Evolutionary conservation across 37 sponge, comb jelly and placozoan species (phyloP).

Genomic region (Amphimedon queenslandica): DNA sequence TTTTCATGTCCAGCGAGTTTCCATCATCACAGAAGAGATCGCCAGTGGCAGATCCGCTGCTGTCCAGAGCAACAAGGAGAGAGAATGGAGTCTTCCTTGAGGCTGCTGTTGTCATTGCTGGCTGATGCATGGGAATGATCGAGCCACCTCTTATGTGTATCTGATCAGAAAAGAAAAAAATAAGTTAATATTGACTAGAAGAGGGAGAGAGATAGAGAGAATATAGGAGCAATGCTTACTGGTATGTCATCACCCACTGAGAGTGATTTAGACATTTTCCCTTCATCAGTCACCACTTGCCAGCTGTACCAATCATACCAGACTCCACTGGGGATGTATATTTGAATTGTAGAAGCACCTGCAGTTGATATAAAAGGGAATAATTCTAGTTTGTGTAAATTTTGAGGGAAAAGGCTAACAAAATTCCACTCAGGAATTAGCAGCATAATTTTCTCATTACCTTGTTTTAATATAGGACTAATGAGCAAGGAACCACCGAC

Average conservation of each 20-base stretch:
- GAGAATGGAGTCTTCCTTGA: conserved; percentile 58
- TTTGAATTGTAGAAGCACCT: conserved; percentile 46
- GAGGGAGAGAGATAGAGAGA: background rate
- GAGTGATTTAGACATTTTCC: conserved; percentile 28
- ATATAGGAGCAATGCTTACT: conserved; percentile 26
- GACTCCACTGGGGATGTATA: conserved; percentile 69
- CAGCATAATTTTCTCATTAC: too few relatives aligned
- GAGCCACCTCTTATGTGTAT: conserved; percentile 69
- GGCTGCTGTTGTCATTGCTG: conserved; percentile 65
- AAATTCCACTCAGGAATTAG: too few relatives aligned
- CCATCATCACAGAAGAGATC: conserved; percentile 86
- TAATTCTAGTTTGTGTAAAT: background rate
- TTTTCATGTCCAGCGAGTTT: conserved; percentile 12
- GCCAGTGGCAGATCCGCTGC: conserved; percentile 38
- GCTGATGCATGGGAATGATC: conserved; percentile 42
- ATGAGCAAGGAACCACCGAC: conserved; percentile 70
- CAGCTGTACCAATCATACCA: conserved; percentile 78
- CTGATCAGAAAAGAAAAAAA: conserved; percentile 4
- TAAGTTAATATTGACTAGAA: background rate
- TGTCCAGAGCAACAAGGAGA: conserved; percentile 75
- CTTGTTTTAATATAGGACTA: conserved; percentile 64
- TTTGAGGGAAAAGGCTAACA: too few relatives aligned
- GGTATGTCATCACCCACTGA: conserved; percentile 34
- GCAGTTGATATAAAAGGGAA: background rate
- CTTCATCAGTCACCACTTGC: background rate